Conservation (phyloP, 2,113 vertebrate species). For the Notarius lentiginosus region DNA sequence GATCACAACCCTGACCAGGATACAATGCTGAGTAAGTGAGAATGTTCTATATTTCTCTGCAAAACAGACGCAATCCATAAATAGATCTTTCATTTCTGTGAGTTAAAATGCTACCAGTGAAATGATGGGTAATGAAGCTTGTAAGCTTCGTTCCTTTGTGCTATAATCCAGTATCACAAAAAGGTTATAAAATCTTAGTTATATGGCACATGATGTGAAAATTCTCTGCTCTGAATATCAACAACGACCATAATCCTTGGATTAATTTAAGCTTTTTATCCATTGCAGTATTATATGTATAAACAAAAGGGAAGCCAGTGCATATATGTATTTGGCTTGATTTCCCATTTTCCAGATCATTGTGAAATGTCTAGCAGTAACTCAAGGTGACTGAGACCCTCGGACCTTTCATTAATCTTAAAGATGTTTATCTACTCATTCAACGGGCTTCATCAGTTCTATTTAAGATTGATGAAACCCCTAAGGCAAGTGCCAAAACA, state of each 20-base stretch:
- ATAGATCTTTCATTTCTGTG: not conserved
- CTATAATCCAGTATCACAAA: not conserved
- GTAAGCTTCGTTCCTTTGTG: not conserved
- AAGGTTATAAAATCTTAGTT: too few relatives aligned
- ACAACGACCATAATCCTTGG: not conserved
- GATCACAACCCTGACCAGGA: not conserved
- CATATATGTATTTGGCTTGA: not conserved
- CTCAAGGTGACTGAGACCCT: constrained; percentile 16
- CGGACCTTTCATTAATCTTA: constrained; percentile 17
- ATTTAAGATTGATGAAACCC: constrained; percentile 14
- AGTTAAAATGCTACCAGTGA: not conserved
- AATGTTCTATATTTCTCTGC: not conserved
- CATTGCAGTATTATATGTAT: not conserved
- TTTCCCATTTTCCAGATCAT: not conserved
- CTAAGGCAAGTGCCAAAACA: constrained; percentile 7
- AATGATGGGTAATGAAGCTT: not conserved
- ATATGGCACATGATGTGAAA: too few relatives aligned
- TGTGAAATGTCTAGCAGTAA: not conserved
- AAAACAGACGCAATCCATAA: not conserved
- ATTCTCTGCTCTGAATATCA: not conserved
- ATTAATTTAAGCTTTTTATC: not conserved
- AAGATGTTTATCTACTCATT: constrained; percentile 31
- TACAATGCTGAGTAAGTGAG: not conserved
- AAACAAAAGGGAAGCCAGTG: not conserved
- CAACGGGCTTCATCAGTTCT: not conserved